Base-by-base conservation (phyloP, 1,140 invertebrate species). In the Prorops nasuta region DNA sequence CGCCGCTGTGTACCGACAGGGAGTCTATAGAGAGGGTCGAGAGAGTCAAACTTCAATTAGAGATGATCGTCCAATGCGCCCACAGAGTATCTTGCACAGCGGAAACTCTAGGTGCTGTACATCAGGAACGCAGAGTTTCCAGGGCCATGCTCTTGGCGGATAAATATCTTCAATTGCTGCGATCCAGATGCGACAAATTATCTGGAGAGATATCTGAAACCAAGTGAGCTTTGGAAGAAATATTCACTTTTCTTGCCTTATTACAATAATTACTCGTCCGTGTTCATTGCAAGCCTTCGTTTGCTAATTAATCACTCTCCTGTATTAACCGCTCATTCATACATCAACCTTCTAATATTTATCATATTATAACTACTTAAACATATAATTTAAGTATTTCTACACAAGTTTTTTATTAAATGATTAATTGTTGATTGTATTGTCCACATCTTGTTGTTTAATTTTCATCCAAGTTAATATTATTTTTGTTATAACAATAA, bases 11-110 rank as follows among this genome's bases (percentile, higher is more conserved):
- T 52, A 67, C 61, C 40, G 72, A 77, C 37, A 71, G 68, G 41
- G 76, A 76, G 21, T 75, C 74, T 1, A 58, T 75, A 38, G 73
- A 75, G 35, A 67, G 66, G 32, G 66, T 78, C 19, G 73, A 76
- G 19, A 64, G 56, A 15, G 66, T 67, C n/a, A 65, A 64, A 19
- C 64, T 64, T 44, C 71, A 72, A 48, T 54, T 78, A 15, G 58
- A 72, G 35, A 75, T 72, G 65, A 69, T 78, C 15, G 54, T 60
- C 3, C 67, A 66, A 8, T 78, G 74, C 38, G 60, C 66, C 2
- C 70, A 70, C 39, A 63, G 55, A 18, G 63, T 76, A 3, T 78
- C 73, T 10, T 74, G 70, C 22, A 58, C 63, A 7, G 69, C 76
- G 24, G 76, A 78, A 44, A 72, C 72, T 8, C 55, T 76, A 1